Evolutionary conservation across 2,113 vertebrate genomes (phyloP), one percentile per base, ranked within the genome.

Genomic region (Oncorhynchus masou): DNA sequence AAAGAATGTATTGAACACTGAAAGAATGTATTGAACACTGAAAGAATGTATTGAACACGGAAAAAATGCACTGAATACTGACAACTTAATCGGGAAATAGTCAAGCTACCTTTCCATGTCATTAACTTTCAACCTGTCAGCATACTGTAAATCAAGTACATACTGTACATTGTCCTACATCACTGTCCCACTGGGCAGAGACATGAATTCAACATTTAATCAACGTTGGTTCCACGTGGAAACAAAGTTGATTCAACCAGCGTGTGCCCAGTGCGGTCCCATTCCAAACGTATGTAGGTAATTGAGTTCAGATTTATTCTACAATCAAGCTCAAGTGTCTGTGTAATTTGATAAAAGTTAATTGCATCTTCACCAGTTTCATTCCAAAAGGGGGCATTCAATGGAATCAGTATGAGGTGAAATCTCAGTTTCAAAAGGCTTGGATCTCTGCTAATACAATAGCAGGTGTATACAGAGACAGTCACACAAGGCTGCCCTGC

Each of bases 41-140:
- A 29, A 29, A 29, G 29, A 29, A 29, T 29, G 29, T 29, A 31
- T 5, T 31, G 29, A 31, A 31, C 4, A 31, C 29, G 1, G 29
- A 31, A 5, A 31, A 1, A 31, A 31, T 31, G 29, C 4, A 31
- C 29, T 4, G 29, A 31, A 8, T 8, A 39, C 6, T 49, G 34
- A 8, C 34, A 39, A 39, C 79, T 80, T 80, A 83, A 39, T 39
- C 1, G 8, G 34, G 34, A 39, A 39, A 39, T 39, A 39, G 34
- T 39, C 34, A 39, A 8, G 34, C 34, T 39, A 67, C 54, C 45
- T 27, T n/a, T 65, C 34, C 39, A 39, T 34, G 34, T 34, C 34
- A 34, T 34, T 6, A 54, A 51, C 22, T 27, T 71, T 31, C 12
- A 34, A 67, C 13, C 24, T 25, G 25, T 31, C 24, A 67, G 29